Conservation (phyloP, 2,888 invertebrate genomes). For the Hermaeophaga mercurialis region DNA sequence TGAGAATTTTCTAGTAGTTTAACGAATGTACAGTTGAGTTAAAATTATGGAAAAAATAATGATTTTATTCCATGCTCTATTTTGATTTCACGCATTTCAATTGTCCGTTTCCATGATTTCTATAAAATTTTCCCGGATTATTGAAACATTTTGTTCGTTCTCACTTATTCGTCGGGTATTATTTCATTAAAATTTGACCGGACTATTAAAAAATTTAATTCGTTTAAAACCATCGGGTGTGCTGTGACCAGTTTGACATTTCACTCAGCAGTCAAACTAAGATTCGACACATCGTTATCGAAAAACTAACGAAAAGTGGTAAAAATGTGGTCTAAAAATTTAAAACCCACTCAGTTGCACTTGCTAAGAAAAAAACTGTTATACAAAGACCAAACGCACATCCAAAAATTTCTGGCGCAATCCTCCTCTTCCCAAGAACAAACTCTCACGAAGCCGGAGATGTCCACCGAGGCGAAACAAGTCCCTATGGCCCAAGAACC, state of each 20-base stretch:
- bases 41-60: too few species aligned
- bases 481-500: background rate
- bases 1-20: too few species aligned
- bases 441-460: background rate
- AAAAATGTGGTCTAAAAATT: slow-evolving; percentile 8
- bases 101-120: too few species aligned
- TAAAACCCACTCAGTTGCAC: background rate
- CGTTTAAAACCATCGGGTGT: too few species aligned
- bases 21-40: too few species aligned
- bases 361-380: background rate
- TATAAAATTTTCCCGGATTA: too few species aligned
- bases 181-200: too few species aligned
- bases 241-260: background rate
- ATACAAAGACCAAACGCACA: background rate
- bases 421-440: background rate
- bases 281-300: background rate
- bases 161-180: too few species aligned
- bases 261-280: background rate
- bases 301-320: background rate
- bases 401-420: background rate
- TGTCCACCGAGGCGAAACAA: background rate
- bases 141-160: too few species aligned
- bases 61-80: too few species aligned
- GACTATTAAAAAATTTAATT: too few species aligned
- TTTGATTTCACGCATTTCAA: too few species aligned